Base-by-base conservation (phyloP, 2,797 vertebrate species). In the Centropyge bicolor region DNA sequence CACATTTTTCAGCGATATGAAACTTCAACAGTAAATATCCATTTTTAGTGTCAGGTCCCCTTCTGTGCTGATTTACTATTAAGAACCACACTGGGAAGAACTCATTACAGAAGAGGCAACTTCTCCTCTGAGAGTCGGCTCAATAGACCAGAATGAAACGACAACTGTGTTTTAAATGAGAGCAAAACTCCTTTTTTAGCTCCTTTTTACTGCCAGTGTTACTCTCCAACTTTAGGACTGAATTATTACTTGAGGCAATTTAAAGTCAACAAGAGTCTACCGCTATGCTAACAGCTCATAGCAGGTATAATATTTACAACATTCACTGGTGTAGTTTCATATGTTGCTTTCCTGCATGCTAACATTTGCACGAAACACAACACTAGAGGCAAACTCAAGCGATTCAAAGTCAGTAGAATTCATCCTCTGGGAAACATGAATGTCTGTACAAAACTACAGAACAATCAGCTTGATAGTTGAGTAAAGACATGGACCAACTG, bases 21-120 rank as follows among this genome's bases (percentile, higher is more conserved):
- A 83, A 63, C 31, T 57, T 61, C 64, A 48, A 54, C 10, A 46
- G 51, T 71, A 70, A 79, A 80, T 55, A 66, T 43, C 24, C 20
- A 36, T 67, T 60, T 83, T 69, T 70, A 16, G 20, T 61, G 57
- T 70, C 69, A 56, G 46, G n/a, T 36, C 2, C 24, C 70, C 27
- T 57, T 45, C 59, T n/a, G 24, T 48, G 43, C n/a, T 51, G 56
- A 67, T 66, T 70, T 62, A 62, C 61, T 63, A 48, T 35, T 45
- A 6, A 8, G 31, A 51, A 51, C 57, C 45, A 11, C 4, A 75
- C 41, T 22, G 45, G 36, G 43, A 73, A 27, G 35, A 60, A 48
- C 60, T 75, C 43, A 69, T 61, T 20, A 75, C 2, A 36, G 38
- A 76, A 31, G 52, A 45, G 16, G 13, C 27, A 3, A 52, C 38